These are phyloP conservation scores for Tadarida brasiliensis DNA, from an alignment of 2,797 vertebrate species.

Conservation along the genomic window DNA sequence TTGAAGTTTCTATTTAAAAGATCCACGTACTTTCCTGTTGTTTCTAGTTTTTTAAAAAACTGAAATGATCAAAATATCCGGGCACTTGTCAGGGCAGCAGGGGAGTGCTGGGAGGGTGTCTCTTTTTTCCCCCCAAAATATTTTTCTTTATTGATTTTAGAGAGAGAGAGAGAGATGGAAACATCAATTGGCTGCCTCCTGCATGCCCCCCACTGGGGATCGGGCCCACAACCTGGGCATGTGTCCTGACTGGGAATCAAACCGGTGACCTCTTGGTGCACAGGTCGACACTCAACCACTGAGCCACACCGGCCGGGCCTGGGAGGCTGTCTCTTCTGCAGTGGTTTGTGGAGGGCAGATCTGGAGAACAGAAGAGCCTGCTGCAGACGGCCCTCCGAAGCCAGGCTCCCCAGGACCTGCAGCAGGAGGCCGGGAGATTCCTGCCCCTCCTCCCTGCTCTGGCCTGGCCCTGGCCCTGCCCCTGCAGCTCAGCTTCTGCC, in stretches of 20 bases:
- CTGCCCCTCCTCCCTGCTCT: background rate
- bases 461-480: background rate
- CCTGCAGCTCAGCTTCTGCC: background rate
- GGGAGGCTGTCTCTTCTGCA: background rate
- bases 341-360: background rate
- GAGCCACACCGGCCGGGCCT: no score
- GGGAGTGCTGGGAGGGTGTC: background rate
- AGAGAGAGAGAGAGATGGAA: no score
- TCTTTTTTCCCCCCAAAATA: background rate
- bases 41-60: background rate
- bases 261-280: no score
- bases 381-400: background rate
- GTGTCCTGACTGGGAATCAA: no score
- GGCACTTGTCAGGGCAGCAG: background rate
- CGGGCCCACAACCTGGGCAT: no score
- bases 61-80: background rate
- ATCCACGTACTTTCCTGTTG: background rate
- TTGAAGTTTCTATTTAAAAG: slow-evolving; percentile 22
- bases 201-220: no score
- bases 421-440: background rate
- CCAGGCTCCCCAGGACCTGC: background rate
- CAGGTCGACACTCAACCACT: no score
- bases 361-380: background rate
- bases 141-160: no score
- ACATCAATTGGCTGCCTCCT: no score